These are phyloP conservation scores for Hycleus phaleratus DNA, from an alignment of 1,140 invertebrate genomes.

Conservation along the genomic window DNA sequence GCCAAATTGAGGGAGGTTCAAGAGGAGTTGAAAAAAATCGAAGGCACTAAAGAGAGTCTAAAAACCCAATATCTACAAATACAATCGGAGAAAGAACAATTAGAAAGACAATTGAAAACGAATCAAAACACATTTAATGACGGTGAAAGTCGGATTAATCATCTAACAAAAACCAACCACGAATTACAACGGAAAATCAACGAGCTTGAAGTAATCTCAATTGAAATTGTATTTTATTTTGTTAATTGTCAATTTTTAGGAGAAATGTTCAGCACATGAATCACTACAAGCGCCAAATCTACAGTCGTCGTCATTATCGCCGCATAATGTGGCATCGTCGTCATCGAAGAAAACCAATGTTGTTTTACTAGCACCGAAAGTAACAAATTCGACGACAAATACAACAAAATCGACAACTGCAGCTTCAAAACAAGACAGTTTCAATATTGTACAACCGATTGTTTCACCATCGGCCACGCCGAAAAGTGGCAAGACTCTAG, in stretches of 20 bases:
- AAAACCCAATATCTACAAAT: constrained; percentile 24
- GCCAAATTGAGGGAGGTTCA: constrained; percentile 34
- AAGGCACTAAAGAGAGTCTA: constrained; percentile 22
- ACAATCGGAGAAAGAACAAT: constrained; percentile 20
- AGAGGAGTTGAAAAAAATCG: constrained; percentile 29
- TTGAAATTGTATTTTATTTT: not conserved
- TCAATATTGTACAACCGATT: constrained; percentile 25
- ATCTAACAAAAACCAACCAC: constrained; percentile 23
- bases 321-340: not conserved
- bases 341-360: not conserved
- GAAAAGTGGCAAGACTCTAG: constrained; percentile 16
- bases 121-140: constrained; percentile 6
- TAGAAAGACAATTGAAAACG: constrained; percentile 20
- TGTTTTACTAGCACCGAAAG: constrained; percentile 9
- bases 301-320: not conserved
- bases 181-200: constrained; percentile 22
- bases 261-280: constrained; percentile 8
- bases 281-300: not conserved
- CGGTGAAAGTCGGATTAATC: constrained; percentile 20
- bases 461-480: constrained; percentile 27
- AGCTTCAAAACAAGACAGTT: constrained; percentile 14
- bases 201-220: constrained; percentile 19
- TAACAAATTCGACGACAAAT: constrained; percentile 2
- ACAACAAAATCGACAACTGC: constrained; percentile 8
- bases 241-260: not conserved